These are phyloP conservation scores for Lordiphosa andalusiaca DNA, from an alignment of 2,888 invertebrate species.

Conservation along the genomic window DNA sequence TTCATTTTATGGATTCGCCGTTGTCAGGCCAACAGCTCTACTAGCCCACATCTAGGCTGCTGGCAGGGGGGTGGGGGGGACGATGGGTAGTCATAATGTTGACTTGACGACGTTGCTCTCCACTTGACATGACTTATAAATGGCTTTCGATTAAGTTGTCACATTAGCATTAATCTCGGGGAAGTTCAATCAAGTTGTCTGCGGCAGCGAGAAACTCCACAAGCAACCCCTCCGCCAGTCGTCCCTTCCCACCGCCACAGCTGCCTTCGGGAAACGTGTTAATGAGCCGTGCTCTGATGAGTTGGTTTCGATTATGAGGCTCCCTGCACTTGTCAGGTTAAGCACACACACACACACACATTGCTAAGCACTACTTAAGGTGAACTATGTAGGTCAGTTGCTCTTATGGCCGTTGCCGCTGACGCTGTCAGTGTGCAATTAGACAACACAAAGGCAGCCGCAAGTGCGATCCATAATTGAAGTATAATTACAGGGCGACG, in stretches of 20 bases:
- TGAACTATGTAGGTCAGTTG: conserved; percentile 29
- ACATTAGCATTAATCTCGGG: conserved; percentile 71
- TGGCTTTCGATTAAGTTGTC: conserved; percentile 75
- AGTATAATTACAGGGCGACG: conserved; percentile 48
- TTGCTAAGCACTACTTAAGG: not conserved
- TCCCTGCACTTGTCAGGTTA: conserved; percentile 8
- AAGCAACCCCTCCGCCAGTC: not conserved
- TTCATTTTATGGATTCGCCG: conserved; percentile 67
- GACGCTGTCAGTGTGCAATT: conserved; percentile 6
- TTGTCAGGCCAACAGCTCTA: conserved; percentile 38
- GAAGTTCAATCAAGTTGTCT: conserved; percentile 67
- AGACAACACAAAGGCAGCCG: conserved; percentile 4
- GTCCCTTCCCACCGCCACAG: not conserved
- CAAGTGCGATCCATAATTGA: conserved; percentile 47
- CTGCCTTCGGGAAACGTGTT: conserved; percentile 37
- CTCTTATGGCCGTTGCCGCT: not conserved
- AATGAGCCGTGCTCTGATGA: conserved; percentile 61
- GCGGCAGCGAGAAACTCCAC: conserved; percentile 7
- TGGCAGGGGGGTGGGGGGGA: not conserved
- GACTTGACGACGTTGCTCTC: conserved; percentile 24
- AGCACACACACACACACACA: not conserved
- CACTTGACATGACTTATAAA: conserved; percentile 72
- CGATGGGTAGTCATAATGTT: conserved; percentile 38
- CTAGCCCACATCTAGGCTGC: conserved; percentile 47
- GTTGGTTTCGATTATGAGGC: conserved; percentile 43